These are phyloP conservation scores for Scolopax bukidnonensis DNA, from an alignment of 2,797 vertebrate genomes.

Conservation along the genomic window DNA sequence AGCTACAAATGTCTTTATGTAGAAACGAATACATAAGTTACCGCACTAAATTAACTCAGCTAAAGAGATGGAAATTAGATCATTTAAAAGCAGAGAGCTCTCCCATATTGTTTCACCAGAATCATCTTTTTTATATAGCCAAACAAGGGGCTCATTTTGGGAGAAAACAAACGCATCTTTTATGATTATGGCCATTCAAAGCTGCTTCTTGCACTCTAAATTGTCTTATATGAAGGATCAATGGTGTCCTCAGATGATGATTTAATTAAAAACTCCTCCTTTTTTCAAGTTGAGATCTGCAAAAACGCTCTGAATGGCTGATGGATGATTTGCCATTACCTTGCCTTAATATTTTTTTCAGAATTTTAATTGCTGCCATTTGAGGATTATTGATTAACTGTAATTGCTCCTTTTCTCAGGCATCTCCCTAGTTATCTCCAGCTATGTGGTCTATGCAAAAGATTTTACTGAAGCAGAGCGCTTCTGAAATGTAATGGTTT, in stretches of 20 bases:
- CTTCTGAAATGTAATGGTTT: background rate
- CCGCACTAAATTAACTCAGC: constrained; percentile 23
- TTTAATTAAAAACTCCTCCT: constrained; percentile 56
- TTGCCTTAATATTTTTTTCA: background rate
- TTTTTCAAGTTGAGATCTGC: background rate
- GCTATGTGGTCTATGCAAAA: background rate
- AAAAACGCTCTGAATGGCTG: background rate
- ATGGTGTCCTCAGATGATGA: background rate
- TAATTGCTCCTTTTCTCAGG: constrained; percentile 41
- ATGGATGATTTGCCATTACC: constrained; percentile 6
- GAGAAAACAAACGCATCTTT: constrained; percentile 60
- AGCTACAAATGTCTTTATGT: background rate
- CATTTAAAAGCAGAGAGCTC: constrained; percentile 51
- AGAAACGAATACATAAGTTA: constrained; percentile 31
- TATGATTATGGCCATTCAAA: constrained; percentile 34
- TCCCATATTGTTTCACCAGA: background rate
- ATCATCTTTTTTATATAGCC: background rate
- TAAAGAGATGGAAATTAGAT: constrained; percentile 65
- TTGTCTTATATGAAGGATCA: constrained; percentile 15
- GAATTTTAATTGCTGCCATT: constrained; percentile 51
- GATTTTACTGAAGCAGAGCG: background rate
- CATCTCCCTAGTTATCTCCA: background rate
- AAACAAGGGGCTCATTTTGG: background rate
- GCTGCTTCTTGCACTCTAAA: constrained; percentile 18
- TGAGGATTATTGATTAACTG: constrained; percentile 54